phyloP scores from a whole-genome alignment of 2,797 vertebrate genomes.

The Sebastes reedi region DNA sequence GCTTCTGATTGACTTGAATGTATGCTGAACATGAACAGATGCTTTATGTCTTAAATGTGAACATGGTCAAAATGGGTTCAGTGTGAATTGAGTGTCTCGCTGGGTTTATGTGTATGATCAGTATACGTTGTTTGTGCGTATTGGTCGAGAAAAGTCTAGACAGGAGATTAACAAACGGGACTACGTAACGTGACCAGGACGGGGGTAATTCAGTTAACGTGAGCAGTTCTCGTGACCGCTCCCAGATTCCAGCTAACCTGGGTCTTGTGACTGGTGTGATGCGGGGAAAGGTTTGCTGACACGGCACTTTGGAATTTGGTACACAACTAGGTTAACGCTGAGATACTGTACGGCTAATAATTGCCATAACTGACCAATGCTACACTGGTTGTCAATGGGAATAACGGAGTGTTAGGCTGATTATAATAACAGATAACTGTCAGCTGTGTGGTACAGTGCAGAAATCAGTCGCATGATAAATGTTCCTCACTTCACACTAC shows the following conservation, averaged over 20 bases:
- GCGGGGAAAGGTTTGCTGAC: too few relatives aligned
- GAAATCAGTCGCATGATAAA: neutral
- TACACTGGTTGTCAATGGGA: too few relatives aligned
- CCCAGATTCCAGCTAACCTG: slow-evolving; percentile 42
- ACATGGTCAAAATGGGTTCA: neutral
- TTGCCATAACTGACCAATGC: neutral
- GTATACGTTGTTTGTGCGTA: neutral
- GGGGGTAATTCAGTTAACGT: slow-evolving; percentile 53
- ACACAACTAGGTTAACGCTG: neutral
- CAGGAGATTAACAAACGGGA: slow-evolving; percentile 51
- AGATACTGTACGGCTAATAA: neutral
- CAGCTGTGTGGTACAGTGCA: neutral
- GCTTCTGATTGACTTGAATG: neutral
- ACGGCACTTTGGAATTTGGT: neutral
- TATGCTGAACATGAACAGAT: neutral
- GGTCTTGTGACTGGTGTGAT: slow-evolving; percentile 39
- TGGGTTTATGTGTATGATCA: too few relatives aligned
- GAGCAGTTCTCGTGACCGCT: slow-evolving; percentile 43
- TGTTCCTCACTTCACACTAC: neutral
- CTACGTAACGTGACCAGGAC: slow-evolving; percentile 47
- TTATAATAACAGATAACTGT: neutral
- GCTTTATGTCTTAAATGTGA: neutral
- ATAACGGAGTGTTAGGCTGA: too few relatives aligned
- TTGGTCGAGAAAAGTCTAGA: slow-evolving; percentile 18
- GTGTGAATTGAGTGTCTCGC: neutral